phyloP scores from a whole-genome alignment of 2,888 invertebrate genomes.

The Alloplasta piceator region DNA sequence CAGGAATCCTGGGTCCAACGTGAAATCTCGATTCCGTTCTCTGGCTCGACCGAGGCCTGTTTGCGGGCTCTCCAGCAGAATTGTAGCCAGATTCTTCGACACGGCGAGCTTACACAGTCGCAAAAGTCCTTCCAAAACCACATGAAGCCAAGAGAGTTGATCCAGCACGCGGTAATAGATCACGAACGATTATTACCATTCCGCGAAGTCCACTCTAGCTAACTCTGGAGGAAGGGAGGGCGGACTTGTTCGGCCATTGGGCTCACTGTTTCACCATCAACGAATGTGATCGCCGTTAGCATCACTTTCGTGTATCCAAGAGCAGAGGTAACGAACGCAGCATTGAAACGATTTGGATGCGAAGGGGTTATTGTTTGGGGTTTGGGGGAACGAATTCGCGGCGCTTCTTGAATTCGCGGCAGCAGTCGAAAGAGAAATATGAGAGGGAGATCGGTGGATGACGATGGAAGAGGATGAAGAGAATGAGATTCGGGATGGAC shows the following conservation, averaged over 20 bases:
- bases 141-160: neutral
- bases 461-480: conserved; percentile 47
- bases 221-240: conserved; percentile 16
- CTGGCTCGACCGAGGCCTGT: conserved; percentile 49
- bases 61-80: conserved; percentile 43
- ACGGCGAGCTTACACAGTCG: conserved; percentile 50
- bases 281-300: conserved; percentile 22
- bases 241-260: conserved; percentile 43
- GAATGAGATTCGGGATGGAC: conserved; percentile 60
- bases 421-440: conserved; percentile 63
- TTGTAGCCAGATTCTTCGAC: conserved; percentile 44
- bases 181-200: conserved; percentile 67
- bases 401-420: conserved; percentile 63
- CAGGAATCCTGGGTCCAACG: neutral
- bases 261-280: conserved; percentile 34
- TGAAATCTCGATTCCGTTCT: conserved; percentile 10
- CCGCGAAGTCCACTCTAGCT: conserved; percentile 53
- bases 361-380: neutral
- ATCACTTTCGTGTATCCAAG: conserved; percentile 26
- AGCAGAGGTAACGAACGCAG: conserved; percentile 23
- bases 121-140: conserved; percentile 54
- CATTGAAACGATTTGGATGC: conserved; percentile 44
- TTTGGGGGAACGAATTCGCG: conserved; percentile 55
- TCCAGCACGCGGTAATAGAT: conserved; percentile 59
- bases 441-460: conserved; percentile 32